phyloP scores from a whole-genome alignment of 2,113 vertebrate genomes.

The Notiomystis cincta region DNA sequence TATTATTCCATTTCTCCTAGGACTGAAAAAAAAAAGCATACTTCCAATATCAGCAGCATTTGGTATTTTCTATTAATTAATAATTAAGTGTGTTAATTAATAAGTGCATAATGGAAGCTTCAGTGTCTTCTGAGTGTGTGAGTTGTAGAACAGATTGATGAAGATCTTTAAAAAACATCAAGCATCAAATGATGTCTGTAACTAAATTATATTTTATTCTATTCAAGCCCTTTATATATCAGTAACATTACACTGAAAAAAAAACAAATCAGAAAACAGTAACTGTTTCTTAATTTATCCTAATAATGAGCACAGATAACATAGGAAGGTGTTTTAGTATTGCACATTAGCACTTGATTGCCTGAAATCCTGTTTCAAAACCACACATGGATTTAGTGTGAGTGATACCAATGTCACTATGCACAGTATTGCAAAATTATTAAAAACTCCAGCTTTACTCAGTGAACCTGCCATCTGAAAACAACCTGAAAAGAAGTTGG shows the following conservation, averaged over 20 bases:
- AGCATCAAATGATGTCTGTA: neutral
- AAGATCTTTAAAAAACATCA: neutral
- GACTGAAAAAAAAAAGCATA: neutral
- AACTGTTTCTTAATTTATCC: neutral
- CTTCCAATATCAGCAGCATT: neutral
- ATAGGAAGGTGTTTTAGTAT: neutral
- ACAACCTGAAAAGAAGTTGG: neutral
- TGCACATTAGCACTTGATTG: neutral
- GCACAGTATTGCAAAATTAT: neutral
- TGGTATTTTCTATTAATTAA: neutral
- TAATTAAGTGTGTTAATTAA: neutral
- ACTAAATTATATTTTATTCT: neutral
- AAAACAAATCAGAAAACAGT: no score
- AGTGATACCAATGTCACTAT: neutral
- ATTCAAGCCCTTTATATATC: neutral
- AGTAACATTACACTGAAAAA: neutral
- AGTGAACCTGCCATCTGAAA: neutral
- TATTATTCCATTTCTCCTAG: neutral
- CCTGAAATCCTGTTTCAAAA: neutral
- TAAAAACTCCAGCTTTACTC: neutral
- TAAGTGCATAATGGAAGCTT: neutral
- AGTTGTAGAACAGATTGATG: neutral
- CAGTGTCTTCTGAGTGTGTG: neutral
- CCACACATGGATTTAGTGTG: neutral
- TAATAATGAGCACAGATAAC: neutral